Evolutionary conservation across 2,797 vertebrate species (phyloP).

Genomic region (Parotocinclus haroldoi): DNA sequence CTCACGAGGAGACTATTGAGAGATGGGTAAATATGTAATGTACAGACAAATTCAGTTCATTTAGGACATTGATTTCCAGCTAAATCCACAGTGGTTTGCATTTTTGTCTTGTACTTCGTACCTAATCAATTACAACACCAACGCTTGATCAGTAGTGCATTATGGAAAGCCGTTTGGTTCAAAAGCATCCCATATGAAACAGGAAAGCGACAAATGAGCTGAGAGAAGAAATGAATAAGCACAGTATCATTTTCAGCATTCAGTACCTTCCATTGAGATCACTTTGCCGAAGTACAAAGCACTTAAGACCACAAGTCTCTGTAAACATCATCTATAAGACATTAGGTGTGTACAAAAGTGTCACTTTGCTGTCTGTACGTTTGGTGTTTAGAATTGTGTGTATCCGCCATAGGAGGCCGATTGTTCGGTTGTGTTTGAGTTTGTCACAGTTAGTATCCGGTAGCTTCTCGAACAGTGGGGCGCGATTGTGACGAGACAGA

Average conservation of each 20-base stretch:
- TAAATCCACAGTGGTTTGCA: background rate
- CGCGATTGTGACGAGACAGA: background rate
- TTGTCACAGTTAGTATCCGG: conserved; percentile 57
- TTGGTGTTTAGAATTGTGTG: conserved; percentile 22
- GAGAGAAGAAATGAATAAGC: conserved; percentile 9
- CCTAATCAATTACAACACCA: too few relatives aligned
- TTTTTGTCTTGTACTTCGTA: background rate
- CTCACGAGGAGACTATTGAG: background rate
- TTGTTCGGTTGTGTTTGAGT: conserved; percentile 42
- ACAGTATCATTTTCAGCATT: conserved; percentile 34
- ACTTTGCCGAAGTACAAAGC: conserved; percentile 56
- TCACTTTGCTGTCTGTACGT: conserved; percentile 19
- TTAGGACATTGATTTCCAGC: background rate
- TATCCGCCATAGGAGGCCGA: conserved; percentile 28
- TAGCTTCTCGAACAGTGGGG: conserved; percentile 37
- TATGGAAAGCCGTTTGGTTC: conserved; percentile 7
- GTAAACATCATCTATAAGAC: conserved; percentile 66
- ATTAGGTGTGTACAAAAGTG: conserved; percentile 38
- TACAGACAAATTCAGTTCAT: background rate
- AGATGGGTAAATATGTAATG: background rate
- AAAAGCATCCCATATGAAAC: conserved; percentile 3
- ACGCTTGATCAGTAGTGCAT: conserved; percentile 32
- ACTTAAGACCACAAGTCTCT: conserved; percentile 72
- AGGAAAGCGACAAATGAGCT: conserved; percentile 5
- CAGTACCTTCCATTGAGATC: conserved; percentile 35